phyloP scores from a whole-genome alignment of 2,113 vertebrate species.

The Gobio gobio region DNA sequence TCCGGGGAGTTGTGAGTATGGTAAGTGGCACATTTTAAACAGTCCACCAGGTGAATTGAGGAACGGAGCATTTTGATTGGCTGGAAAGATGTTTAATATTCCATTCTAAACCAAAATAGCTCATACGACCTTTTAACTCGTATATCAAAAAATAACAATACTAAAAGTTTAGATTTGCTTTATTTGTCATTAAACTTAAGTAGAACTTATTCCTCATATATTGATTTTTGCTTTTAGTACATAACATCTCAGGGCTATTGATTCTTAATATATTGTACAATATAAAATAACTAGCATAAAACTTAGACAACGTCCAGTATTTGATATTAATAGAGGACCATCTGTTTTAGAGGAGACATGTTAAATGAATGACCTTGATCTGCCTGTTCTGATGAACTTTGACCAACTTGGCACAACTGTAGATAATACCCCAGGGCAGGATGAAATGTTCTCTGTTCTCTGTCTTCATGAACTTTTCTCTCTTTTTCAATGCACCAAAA shows the following conservation, averaged over 20 bases:
- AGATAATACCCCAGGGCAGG: background rate
- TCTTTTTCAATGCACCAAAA: background rate
- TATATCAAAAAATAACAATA: background rate
- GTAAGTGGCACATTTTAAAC: conserved; percentile 63
- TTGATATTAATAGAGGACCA: background rate
- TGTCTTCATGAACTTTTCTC: conserved; percentile 26
- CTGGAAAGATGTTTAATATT: background rate
- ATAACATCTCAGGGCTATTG: background rate
- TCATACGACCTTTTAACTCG: background rate
- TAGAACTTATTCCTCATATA: background rate
- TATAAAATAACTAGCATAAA: background rate
- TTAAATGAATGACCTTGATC: conserved; percentile 1
- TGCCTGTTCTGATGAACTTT: conserved; percentile 34
- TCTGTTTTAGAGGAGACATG: background rate
- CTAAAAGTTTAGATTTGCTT: background rate
- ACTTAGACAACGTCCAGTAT: background rate
- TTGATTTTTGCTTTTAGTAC: background rate
- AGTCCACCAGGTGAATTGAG: background rate
- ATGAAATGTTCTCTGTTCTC: conserved; percentile 3
- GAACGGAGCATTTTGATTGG: background rate
- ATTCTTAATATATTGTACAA: background rate
- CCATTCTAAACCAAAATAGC: background rate
- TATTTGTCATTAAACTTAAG: background rate
- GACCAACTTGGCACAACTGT: conserved; percentile 27
- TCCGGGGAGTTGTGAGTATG: conserved; percentile 75